Percentiles rank a stretch among this genome's conserved stretches.
These are phyloP conservation scores for Tanypteryx hageni DNA, from an alignment of 2,888 invertebrate species.

Conservation along the genomic window DNA sequence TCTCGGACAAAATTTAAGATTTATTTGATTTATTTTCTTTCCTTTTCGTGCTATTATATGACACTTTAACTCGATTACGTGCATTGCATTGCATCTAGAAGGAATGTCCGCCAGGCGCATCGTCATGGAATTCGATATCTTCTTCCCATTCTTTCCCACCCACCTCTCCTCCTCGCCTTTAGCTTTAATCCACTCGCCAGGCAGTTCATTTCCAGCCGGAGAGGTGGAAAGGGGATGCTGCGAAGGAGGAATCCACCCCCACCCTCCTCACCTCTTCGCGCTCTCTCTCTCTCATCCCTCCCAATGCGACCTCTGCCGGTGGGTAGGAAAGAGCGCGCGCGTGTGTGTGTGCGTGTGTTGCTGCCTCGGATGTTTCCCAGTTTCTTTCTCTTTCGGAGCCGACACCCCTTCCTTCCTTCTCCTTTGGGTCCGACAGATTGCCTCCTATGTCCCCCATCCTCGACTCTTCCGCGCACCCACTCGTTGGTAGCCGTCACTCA, in stretches of 20 bases:
- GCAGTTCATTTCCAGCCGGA: constrained; percentile 46
- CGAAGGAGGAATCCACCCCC: not conserved
- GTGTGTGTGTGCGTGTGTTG: not conserved
- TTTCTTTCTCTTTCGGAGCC: not conserved
- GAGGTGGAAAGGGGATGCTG: not conserved
- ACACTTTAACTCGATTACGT: constrained; percentile 26
- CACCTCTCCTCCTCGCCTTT: not conserved
- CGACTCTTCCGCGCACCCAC: not conserved
- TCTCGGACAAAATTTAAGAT: no score
- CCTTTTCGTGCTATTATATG: no score
- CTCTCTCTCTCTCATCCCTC: not conserved
- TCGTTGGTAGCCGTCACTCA: constrained; percentile 47
- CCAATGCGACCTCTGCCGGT: not conserved
- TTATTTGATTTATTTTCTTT: no score
- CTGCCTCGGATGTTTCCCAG: not conserved
- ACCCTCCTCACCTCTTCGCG: not conserved
- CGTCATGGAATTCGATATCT: not conserved
- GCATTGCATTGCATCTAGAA: constrained; percentile 7
- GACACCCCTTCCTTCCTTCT: not conserved
- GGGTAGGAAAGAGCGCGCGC: not conserved
- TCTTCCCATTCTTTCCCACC: not conserved
- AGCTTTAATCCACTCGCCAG: constrained; percentile 45
- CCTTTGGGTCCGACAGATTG: not conserved
- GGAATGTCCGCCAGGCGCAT: constrained; percentile 34
- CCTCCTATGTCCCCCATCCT: not conserved